phyloP scores from a whole-genome alignment of 2,113 vertebrate species.

The Oostethus manadensis region DNA sequence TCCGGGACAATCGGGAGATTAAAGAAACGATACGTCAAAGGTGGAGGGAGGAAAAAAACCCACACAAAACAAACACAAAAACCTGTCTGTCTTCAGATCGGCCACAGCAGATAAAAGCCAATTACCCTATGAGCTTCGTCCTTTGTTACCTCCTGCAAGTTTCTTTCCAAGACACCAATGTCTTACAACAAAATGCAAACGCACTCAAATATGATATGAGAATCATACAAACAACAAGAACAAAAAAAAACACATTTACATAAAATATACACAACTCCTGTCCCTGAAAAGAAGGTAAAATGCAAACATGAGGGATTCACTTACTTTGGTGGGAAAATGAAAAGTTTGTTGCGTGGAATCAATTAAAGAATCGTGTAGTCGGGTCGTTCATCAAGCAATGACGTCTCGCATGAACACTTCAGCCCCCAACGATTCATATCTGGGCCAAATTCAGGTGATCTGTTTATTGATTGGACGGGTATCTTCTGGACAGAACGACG shows the following conservation, averaged over 20 bases:
- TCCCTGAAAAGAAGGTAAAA: conserved; percentile 23
- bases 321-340: conserved; percentile 1
- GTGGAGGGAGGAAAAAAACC: conserved; percentile 31
- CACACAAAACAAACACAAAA: conserved; percentile 4
- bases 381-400: too few species aligned
- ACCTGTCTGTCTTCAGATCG: conserved; percentile 24
- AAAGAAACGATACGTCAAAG: conserved; percentile 52
- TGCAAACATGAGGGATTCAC: conserved; percentile 5
- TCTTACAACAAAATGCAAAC: conserved; percentile 46
- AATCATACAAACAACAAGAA: conserved; percentile 40
- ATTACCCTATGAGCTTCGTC: conserved; percentile 32
- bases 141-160: conserved; percentile 13
- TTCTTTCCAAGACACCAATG: conserved; percentile 10
- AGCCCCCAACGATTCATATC: too few species aligned
- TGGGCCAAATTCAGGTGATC: too few species aligned
- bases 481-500: too few species aligned
- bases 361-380: too few species aligned
- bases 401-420: too few species aligned
- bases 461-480: too few species aligned
- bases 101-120: conserved; percentile 45
- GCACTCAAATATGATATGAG: conserved; percentile 39
- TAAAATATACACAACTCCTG: conserved; percentile 41
- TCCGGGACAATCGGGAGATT: conserved; percentile 54
- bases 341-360: neutral
- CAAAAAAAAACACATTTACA: conserved; percentile 50